phyloP scores from a whole-genome alignment of 2,797 vertebrate species.

The Momotus momota region DNA sequence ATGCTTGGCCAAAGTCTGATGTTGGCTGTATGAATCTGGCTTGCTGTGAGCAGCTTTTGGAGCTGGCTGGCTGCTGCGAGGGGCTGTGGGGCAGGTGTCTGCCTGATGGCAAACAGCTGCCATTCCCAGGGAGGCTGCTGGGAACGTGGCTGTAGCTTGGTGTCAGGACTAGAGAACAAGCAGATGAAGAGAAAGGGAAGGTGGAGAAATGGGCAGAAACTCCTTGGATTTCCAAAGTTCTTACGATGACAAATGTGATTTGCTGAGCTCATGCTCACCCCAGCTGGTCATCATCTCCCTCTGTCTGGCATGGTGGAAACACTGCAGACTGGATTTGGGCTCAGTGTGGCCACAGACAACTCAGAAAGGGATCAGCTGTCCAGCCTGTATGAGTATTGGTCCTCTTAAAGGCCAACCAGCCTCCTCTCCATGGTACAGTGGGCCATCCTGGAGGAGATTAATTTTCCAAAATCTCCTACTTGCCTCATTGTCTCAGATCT shows the following conservation, averaged over 20 bases:
- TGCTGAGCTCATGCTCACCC: background rate
- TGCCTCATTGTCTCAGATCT: background rate
- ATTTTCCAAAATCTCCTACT: background rate
- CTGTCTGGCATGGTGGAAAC: fast-evolving
- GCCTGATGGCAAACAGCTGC: background rate
- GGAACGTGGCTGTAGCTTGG: background rate
- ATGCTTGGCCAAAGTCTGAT: background rate
- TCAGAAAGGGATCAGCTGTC: fast-evolving
- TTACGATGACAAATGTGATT: fast-evolving
- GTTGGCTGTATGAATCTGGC: background rate
- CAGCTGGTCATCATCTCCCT: background rate
- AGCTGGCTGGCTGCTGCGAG: background rate
- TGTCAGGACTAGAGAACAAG: background rate
- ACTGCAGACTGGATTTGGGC: background rate
- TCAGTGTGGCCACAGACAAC: fast-evolving
- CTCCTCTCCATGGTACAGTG: background rate
- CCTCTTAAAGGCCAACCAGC: background rate
- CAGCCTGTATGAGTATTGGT: fast-evolving
- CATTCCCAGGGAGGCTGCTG: background rate
- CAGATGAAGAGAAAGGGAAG: background rate
- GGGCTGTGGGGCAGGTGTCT: background rate
- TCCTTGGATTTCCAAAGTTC: background rate
- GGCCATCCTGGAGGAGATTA: background rate
- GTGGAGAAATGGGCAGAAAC: background rate
- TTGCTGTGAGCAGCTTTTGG: background rate